Evolutionary conservation across 2,888 invertebrate species (phyloP).

Genomic region (Tinea semifulvella): DNA sequence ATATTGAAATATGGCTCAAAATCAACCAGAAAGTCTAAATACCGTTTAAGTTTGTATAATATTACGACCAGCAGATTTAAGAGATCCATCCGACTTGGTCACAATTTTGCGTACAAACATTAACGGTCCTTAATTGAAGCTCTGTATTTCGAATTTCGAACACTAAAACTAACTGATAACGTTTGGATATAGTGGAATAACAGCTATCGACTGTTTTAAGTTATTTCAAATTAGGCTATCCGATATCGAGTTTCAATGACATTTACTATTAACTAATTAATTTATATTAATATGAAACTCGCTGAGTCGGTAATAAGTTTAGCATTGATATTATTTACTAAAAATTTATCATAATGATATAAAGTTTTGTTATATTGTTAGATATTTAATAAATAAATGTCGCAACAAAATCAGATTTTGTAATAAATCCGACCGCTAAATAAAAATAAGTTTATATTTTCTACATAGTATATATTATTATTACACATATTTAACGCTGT

Average conservation of each 20-base stretch:
- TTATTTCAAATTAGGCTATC: neutral
- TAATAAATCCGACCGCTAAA: neutral
- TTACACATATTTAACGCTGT: neutral
- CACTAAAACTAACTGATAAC: slow-evolving; percentile 2
- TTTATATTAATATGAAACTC: slow-evolving; percentile 2
- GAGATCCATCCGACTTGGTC: slow-evolving; percentile 3
- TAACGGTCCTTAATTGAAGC: slow-evolving; percentile 8
- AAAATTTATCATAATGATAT: no score
- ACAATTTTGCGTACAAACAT: neutral
- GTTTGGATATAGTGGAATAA: slow-evolving; percentile 2
- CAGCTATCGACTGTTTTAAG: neutral
- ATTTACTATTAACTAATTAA: slow-evolving; percentile 1
- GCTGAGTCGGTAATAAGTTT: neutral
- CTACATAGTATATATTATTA: neutral
- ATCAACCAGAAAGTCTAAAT: slow-evolving; percentile 9
- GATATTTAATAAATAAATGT: neutral
- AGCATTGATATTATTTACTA: neutral
- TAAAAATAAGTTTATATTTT: neutral
- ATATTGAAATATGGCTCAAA: slow-evolving; percentile 14
- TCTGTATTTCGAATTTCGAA: slow-evolving; percentile 12
- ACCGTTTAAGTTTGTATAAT: neutral
- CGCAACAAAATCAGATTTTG: neutral
- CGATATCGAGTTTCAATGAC: neutral
- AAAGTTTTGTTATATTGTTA: neutral
- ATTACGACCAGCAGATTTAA: neutral